phyloP scores from a whole-genome alignment of 2,113 vertebrate genomes.

The Gymnogyps californianus region DNA sequence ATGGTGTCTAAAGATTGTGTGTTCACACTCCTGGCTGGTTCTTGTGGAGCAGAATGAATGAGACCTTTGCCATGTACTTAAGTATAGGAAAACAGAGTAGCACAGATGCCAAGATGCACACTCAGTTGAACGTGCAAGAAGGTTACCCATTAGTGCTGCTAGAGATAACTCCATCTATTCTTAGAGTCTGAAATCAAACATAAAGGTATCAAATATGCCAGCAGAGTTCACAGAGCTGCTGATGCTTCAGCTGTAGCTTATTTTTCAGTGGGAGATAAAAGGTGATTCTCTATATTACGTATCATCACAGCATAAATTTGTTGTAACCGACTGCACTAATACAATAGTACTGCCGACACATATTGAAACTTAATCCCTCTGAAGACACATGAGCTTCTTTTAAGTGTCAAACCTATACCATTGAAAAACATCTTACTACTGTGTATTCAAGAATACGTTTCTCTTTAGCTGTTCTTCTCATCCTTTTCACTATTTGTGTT shows the following conservation, averaged over 20 bases:
- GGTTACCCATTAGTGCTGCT: not conserved
- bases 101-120: not conserved
- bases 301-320: not conserved
- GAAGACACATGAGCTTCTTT: constrained; percentile 2
- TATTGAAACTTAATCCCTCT: not conserved
- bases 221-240: not conserved
- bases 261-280: constrained; percentile 3
- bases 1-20: not conserved
- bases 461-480: constrained; percentile 43
- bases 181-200: not conserved
- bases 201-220: not conserved
- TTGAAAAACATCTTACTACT: constrained; percentile 25
- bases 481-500: constrained; percentile 6
- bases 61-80: not conserved
- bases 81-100: not conserved
- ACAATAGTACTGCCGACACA: not conserved
- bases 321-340: not conserved
- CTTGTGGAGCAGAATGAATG: not conserved
- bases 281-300: not conserved
- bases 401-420: constrained; percentile 50
- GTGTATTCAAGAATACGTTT: not conserved
- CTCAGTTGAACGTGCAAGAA: not conserved
- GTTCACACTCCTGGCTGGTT: not conserved
- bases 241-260: not conserved
- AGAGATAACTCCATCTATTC: not conserved